phyloP scores from a whole-genome alignment of 2,113 vertebrate species.

The Trachemys scripta region DNA sequence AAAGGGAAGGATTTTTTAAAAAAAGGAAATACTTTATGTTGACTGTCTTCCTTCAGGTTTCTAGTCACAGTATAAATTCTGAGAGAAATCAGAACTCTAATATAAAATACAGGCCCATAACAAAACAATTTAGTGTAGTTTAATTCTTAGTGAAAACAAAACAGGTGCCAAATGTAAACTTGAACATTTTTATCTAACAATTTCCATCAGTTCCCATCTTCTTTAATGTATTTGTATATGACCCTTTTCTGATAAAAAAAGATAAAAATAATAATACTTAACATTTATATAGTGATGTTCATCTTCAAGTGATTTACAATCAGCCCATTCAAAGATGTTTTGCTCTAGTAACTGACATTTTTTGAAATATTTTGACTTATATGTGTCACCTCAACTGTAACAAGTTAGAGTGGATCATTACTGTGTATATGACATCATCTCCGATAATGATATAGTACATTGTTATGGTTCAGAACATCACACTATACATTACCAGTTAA shows the following conservation, averaged over 20 bases:
- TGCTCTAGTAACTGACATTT: slow-evolving; percentile 6
- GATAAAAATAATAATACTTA: not conserved
- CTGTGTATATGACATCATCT: not conserved
- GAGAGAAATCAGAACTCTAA: slow-evolving; percentile 18
- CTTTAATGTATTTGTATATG: not conserved
- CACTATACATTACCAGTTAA: not conserved
- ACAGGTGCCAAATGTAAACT: slow-evolving; percentile 32
- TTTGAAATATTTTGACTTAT: slow-evolving; percentile 30
- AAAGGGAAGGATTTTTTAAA: not conserved
- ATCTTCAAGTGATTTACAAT: slow-evolving; percentile 49
- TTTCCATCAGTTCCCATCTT: slow-evolving; percentile 40
- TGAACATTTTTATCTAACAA: slow-evolving; percentile 32
- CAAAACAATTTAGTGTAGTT: slow-evolving; percentile 16
- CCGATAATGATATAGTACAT: not conserved
- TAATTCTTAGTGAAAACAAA: slow-evolving; percentile 50
- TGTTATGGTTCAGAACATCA: not conserved
- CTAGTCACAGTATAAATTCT: slow-evolving; percentile 21
- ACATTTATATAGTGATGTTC: slow-evolving; percentile 27
- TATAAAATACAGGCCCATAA: slow-evolving; percentile 10
- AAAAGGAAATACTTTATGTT: slow-evolving; percentile 5
- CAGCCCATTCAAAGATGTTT: slow-evolving; percentile 20
- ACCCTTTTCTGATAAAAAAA: not conserved
- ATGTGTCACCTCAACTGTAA: not conserved
- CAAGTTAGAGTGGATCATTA: not conserved
- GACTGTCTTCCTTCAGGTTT: slow-evolving; percentile 31